Evolutionary conservation across 2,113 vertebrate species (phyloP).

Genomic region (Vulpes vulpes): DNA sequence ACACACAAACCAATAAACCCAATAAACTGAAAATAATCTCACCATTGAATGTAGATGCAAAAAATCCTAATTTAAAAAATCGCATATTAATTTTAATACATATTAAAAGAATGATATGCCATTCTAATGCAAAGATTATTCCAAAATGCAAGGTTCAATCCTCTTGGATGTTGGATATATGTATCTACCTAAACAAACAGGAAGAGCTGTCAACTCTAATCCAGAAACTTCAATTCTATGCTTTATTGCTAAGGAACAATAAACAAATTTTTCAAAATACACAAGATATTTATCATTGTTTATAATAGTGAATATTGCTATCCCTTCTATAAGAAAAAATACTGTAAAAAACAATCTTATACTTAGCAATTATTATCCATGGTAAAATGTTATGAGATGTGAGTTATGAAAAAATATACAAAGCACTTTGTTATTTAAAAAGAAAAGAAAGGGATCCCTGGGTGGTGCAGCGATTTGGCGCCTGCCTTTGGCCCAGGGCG

Average conservation of each 20-base stretch:
- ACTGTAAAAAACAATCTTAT: not conserved
- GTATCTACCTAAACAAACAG: not conserved
- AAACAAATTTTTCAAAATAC: not conserved
- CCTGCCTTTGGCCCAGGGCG: no score
- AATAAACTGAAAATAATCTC: not conserved
- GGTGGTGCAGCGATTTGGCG: no score
- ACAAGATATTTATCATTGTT: not conserved
- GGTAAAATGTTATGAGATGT: not conserved
- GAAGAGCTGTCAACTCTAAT: not conserved
- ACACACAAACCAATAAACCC: not conserved
- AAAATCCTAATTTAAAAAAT: not conserved
- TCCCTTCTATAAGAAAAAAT: not conserved
- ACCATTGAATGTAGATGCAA: not conserved
- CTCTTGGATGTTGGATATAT: not conserved
- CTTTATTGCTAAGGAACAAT: not conserved
- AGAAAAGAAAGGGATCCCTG: not conserved
- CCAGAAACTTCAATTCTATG: not conserved
- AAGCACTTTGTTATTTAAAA: slow-evolving; percentile 32
- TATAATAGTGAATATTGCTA: not conserved
- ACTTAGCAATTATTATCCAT: not conserved
- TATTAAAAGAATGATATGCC: not conserved
- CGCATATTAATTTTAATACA: not conserved
- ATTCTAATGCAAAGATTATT: not conserved
- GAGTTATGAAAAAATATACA: not conserved
- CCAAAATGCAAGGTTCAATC: not conserved